Base-by-base conservation (phyloP, 1,140 invertebrate species). In the Leptinotarsa texana region DNA sequence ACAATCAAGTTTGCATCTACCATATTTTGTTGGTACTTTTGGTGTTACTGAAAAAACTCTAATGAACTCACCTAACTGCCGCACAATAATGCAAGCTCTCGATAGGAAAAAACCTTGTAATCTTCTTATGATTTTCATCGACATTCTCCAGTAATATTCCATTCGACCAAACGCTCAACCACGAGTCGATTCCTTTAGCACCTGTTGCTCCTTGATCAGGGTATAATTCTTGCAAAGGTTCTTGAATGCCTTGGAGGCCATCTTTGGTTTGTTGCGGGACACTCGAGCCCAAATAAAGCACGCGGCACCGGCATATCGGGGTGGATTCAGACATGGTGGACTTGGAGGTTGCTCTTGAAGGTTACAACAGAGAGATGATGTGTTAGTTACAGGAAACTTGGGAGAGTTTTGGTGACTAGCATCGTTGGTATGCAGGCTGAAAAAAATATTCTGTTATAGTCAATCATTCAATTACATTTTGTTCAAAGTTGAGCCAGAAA, bases 231-330 rank as follows among this genome's bases (percentile, higher is more conserved):
- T 94, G 90, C 74, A 99, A 85, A 1, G 98, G 98, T 84, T 99
- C 96, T 86, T 99, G 98, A 72, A 99, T 97, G 17, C 98, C 98
- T 83, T 98, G 93, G 18, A 99, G 88, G 21, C 98, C 98, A 83
- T 99, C 96, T 84, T 99, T 98, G 79, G 97, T 99, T 82, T 98
- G 94, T 80, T 98, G 94, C 5, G 98, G 98, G 75, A 99, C 97
- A 1, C 97, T 94, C 77, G 95, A 98, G 57, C 98, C 98, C 78
- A 99, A 89, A 86, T 99, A 99, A 63, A 99, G 89, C n/a, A 99
- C 98, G 70, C 98, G 91, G 86, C 97, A 98, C 79, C 96, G 91
- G 86, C 96, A 98, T 80, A 97, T 97, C 79, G 96, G 96, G 76
- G 96, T 97, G 73, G 95, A 92, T 83, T 92, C 91, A 83, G 80